These are phyloP conservation scores for Notarius quadriscutis DNA, from an alignment of 2,113 vertebrate genomes.

Conservation along the genomic window DNA sequence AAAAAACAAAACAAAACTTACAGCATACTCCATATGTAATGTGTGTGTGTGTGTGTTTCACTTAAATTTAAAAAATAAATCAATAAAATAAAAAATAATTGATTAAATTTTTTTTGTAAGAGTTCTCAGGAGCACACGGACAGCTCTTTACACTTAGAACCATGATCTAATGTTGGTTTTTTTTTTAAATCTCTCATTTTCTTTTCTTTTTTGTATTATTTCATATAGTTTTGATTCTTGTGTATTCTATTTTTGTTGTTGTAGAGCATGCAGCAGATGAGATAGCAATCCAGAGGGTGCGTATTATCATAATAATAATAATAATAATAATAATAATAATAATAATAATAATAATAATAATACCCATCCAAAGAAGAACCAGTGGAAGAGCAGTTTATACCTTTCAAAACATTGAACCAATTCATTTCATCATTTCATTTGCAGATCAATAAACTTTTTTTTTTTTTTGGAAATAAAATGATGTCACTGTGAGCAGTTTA, in stretches of 20 bases:
- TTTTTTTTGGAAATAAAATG: neutral
- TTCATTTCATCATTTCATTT: neutral
- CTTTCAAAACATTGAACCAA: neutral
- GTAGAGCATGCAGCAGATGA: neutral
- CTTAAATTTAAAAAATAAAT: neutral
- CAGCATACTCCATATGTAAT: neutral
- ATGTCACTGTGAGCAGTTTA: too few species aligned
- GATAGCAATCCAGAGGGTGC: too few species aligned
- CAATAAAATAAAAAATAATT: neutral
- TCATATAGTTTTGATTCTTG: neutral
- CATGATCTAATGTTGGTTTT: neutral
- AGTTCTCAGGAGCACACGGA: neutral
- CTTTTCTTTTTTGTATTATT: neutral
- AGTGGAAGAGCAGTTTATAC: neutral
- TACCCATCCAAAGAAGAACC: neutral
- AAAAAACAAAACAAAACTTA: neutral
- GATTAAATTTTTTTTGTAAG: neutral
- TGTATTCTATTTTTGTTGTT: neutral
- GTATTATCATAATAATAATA: neutral
- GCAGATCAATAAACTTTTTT: neutral
- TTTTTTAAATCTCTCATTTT: neutral
- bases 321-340: neutral
- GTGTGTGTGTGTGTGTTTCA: neutral
- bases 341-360: slow-evolving; percentile 17
- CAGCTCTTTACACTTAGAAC: neutral